These are phyloP conservation scores for Spea bombifrons DNA, from an alignment of 2,113 vertebrate species.

Conservation along the genomic window DNA sequence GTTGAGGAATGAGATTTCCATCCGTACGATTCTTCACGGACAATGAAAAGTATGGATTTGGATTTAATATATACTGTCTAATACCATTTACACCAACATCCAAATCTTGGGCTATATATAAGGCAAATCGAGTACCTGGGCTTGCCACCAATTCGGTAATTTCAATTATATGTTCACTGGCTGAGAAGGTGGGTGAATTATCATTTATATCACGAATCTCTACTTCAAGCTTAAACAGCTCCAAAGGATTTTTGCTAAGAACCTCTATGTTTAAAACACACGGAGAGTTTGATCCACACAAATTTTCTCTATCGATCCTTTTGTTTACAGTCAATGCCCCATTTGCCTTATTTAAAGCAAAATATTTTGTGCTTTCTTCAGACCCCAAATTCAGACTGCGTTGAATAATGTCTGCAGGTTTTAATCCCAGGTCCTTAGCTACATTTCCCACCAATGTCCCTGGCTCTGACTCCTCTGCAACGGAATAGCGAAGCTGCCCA, in stretches of 20 bases:
- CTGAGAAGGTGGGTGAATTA: constrained; percentile 71
- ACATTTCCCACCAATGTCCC: constrained; percentile 74
- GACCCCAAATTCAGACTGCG: constrained; percentile 68
- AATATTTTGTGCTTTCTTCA: constrained; percentile 67
- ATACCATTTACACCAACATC: constrained; percentile 72
- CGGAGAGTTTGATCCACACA: constrained; percentile 66
- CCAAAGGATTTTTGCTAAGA: constrained; percentile 70
- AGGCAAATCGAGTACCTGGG: constrained; percentile 66
- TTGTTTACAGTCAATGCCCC: constrained; percentile 68
- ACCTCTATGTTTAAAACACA: constrained; percentile 72
- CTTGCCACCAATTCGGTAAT: constrained; percentile 66
- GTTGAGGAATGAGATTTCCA: constrained; percentile 70
- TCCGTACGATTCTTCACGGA: constrained; percentile 60
- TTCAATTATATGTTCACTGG: constrained; percentile 56
- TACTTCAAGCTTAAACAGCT: constrained; percentile 71
- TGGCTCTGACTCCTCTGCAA: constrained; percentile 72
- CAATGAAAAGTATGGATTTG: constrained; percentile 66
- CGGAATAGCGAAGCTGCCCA: constrained; percentile 60
- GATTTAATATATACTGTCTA: constrained; percentile 64
- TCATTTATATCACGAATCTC: constrained; percentile 79
- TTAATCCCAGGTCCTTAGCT: constrained; percentile 72
- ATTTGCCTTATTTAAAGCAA: constrained; percentile 64
- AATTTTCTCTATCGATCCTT: constrained; percentile 72
- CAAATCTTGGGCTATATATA: constrained; percentile 71
- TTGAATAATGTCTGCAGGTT: constrained; percentile 68